Percentiles rank a stretch among this genome's conserved stretches.
Conservation (phyloP, 2,888 invertebrate genomes). For the Choristoneura rosaceana region DNA sequence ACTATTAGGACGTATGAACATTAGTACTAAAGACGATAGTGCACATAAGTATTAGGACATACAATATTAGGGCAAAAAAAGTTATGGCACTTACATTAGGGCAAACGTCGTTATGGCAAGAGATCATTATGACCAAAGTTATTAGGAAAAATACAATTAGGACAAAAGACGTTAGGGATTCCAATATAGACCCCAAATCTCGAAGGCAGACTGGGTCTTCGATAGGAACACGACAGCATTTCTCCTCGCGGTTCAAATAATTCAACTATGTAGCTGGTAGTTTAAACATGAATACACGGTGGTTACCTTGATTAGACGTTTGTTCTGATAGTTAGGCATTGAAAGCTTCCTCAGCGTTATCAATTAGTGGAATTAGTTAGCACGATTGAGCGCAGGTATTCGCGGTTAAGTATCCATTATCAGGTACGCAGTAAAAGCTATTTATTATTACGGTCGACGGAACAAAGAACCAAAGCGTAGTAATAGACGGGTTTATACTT, state of each 20-base stretch:
- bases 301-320: conserved; percentile 28
- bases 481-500: neutral
- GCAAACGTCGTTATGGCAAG: too few species aligned
- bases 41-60: too few species aligned
- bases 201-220: neutral
- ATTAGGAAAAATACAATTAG: too few species aligned
- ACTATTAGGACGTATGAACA: too few species aligned
- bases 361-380: neutral
- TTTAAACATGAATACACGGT: conserved; percentile 23
- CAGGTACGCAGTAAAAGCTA: neutral
- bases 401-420: neutral
- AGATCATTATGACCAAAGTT: too few species aligned
- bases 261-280: conserved; percentile 1
- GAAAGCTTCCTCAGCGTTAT: conserved; percentile 5
- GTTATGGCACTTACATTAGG: too few species aligned
- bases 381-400: neutral
- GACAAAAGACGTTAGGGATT: too few species aligned
- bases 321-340: conserved; percentile 21
- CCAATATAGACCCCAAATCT: too few species aligned
- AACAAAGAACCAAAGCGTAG: neutral
- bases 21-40: too few species aligned
- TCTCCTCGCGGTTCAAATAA: conserved; percentile 2
- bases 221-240: conserved; percentile 1
- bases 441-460: neutral
- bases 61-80: too few species aligned